Evolutionary conservation across 2,888 invertebrate genomes (phyloP), one percentile per base, ranked within the genome.

Genomic region (Trilocha varians): DNA sequence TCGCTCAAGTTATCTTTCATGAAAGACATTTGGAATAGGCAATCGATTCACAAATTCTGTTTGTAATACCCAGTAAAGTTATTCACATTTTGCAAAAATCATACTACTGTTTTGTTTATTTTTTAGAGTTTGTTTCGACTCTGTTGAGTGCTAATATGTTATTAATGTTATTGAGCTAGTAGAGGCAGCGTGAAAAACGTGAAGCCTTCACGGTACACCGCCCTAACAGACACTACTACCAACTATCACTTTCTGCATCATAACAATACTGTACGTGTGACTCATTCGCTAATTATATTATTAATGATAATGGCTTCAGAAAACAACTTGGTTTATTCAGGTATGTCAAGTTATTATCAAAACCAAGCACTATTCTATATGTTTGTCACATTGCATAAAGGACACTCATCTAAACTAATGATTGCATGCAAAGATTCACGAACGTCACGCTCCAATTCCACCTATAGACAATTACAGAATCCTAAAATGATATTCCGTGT

Each of bases 171-270:
- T 18, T 18, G 43, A 35, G 47, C 43, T 42, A 44, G 48, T 51
- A 53, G 52, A 59, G 48, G 48, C 49, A 8, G 38, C 46, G 45
- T 47, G 63, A 61, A 65, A 62, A 62, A 56, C 56, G 16, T 37
- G 51, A 39, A 60, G 58, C 70, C 68, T 74, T 70, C 70, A 71
- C 67, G 71, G 53, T 57, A 56, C 59, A 49, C 40, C 52, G 58
- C 56, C 51, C 63, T 56, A 57, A 42, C 45, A 8, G 17, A 40
- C 38, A 17, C 40, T 47, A 42, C 50, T 47, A 51, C 44, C 46
- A 47, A 46, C 14, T 3, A 14, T 15, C 11, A 36, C 16, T 5
- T n/a, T n/a, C 16, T 15, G 15, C 36, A 11, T 36, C 15, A 15
- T 15, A 16, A 14, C 14, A 15, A 16, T 36, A 11, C 15, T 9